A percentile compares a stretch with the other conserved stretches of the same genome.
Evolutionary conservation across 2,113 vertebrate genomes (phyloP).

Genomic region (Sciurus niger): DNA sequence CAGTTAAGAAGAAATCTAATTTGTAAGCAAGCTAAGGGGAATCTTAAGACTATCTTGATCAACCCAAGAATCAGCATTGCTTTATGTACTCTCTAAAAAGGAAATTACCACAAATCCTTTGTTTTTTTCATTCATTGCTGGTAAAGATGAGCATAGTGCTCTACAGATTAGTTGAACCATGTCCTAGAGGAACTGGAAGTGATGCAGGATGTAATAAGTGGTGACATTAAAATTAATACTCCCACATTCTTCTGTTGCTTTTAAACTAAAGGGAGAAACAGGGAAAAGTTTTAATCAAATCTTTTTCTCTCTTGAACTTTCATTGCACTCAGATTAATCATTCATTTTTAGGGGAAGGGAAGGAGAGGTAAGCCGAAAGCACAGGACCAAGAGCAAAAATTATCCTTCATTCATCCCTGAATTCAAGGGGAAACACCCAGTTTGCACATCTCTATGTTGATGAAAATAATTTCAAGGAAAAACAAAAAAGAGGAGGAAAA

Average conservation of each 20-base stretch:
- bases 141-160: not conserved
- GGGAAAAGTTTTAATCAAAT: not conserved
- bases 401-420: not conserved
- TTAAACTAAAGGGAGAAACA: not conserved
- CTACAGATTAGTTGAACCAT: not conserved
- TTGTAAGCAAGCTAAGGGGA: not conserved
- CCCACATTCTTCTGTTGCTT: not conserved
- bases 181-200: not conserved
- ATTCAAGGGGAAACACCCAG: not conserved
- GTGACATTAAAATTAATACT: not conserved
- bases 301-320: not conserved
- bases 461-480: not conserved
- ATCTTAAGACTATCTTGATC: not conserved
- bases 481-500: not conserved
- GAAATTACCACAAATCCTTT: not conserved
- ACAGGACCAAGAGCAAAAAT: not conserved
- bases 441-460: not conserved
- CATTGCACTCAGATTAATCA: not conserved
- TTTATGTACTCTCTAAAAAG: not conserved
- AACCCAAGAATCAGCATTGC: not conserved
- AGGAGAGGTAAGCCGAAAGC: not conserved
- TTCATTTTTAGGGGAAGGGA: not conserved
- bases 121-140: not conserved
- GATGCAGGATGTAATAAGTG: not conserved
- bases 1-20: not conserved